These are phyloP conservation scores for Aradus depressus DNA, from an alignment of 2,888 invertebrate genomes.

Conservation along the genomic window DNA sequence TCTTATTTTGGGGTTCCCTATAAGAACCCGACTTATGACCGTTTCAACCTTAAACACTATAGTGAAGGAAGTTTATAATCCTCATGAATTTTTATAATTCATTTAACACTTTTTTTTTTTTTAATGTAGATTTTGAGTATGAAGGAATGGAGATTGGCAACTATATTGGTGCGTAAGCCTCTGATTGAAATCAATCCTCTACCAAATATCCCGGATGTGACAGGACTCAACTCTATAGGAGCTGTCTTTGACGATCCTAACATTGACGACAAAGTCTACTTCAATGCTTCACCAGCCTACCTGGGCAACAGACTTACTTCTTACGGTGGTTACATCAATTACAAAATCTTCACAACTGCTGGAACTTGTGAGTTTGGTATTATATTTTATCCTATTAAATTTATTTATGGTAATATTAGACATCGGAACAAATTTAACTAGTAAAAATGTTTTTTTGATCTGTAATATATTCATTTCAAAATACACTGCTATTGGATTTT, in stretches of 20 bases:
- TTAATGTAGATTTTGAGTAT: conserved; percentile 46
- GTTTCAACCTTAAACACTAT: too few species aligned
- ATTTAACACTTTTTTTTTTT: neutral
- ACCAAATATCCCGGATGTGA: conserved; percentile 7
- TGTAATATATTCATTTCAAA: too few species aligned
- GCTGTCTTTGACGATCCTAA: conserved; percentile 40
- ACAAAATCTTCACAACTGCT: conserved; percentile 59
- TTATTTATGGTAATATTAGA: too few species aligned
- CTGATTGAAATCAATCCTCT: conserved; percentile 35
- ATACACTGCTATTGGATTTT: too few species aligned
- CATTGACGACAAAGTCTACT: conserved; percentile 48
- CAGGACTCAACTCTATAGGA: too few species aligned
- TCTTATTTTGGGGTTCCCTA: too few species aligned
- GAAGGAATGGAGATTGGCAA: conserved; percentile 54
- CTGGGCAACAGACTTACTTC: conserved; percentile 75
- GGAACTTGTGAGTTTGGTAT: conserved; percentile 39
- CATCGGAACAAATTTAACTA: too few species aligned
- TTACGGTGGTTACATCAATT: conserved; percentile 77
- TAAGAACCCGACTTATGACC: too few species aligned
- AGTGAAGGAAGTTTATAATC: too few species aligned
- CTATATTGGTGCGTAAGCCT: conserved; percentile 41
- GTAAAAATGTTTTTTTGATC: too few species aligned
- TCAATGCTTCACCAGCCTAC: conserved; percentile 60
- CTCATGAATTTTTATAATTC: too few species aligned
- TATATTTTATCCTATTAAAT: too few species aligned